Conservation (phyloP, 2,113 vertebrate species). For the Rutilus rutilus region DNA sequence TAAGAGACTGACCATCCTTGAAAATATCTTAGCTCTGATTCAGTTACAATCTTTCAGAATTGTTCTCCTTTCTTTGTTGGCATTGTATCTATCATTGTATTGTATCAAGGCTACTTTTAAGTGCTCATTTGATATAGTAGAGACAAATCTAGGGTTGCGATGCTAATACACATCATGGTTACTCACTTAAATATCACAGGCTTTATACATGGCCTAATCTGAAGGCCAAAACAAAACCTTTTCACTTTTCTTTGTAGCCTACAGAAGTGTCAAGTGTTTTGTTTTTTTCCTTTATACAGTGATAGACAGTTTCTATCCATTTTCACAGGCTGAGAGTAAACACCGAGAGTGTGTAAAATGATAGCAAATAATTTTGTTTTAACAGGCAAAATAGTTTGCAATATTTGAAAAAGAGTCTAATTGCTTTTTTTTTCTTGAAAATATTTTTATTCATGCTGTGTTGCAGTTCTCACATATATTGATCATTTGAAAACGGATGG, state of each 20-base stretch:
- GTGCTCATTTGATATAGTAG: not conserved
- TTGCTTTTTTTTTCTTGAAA: not conserved
- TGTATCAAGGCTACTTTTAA: slow-evolving; percentile 1
- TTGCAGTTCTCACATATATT: not conserved
- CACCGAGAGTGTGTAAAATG: not conserved
- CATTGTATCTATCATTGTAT: not conserved
- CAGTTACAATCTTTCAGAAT: slow-evolving; percentile 1
- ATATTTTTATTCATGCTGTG: slow-evolving; percentile 10
- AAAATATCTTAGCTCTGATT: slow-evolving; percentile 26
- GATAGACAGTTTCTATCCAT: not conserved
- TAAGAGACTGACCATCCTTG: slow-evolving; percentile 1
- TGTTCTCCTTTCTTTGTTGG: not conserved
- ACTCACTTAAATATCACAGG: not conserved
- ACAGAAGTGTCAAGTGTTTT: not conserved
- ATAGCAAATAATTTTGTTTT: not conserved
- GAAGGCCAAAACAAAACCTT: slow-evolving; percentile 6
- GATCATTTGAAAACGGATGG: not conserved
- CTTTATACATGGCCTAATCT: not conserved
- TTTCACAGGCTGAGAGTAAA: slow-evolving; percentile 3
- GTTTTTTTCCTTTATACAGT: not conserved
- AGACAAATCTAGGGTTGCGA: not conserved
- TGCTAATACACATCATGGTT: not conserved
- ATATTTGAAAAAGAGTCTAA: not conserved
- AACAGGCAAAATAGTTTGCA: not conserved
- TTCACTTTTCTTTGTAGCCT: not conserved